Conservation (phyloP, 1,140 invertebrate species). For the Manduca sexta region DNA sequence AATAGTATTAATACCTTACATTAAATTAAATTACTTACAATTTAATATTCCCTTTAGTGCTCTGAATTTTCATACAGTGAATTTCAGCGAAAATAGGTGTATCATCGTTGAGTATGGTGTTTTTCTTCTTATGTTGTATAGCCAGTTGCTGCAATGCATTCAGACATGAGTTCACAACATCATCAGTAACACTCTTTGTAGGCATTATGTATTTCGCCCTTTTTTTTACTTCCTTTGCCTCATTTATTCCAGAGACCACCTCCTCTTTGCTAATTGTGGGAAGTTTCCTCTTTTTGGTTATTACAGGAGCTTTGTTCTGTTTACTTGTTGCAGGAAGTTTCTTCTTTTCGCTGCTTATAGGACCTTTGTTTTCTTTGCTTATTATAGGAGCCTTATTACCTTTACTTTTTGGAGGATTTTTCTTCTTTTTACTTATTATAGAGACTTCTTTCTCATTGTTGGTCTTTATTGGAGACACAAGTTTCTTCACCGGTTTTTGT, state of each 20-base stretch:
- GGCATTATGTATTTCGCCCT: conserved; percentile 46
- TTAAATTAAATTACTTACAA: conserved; percentile 42
- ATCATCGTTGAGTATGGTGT: conserved; percentile 55
- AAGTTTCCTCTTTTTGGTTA: no score
- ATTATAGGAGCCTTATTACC: no score
- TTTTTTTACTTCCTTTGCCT: conserved; percentile 17
- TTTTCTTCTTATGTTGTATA: conserved; percentile 40
- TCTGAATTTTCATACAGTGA: conserved; percentile 57
- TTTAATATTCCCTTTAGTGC: conserved; percentile 42
- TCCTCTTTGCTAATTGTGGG: no score
- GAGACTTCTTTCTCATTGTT: conserved; percentile 1
- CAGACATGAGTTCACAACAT: conserved; percentile 36
- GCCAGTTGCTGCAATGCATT: conserved; percentile 44
- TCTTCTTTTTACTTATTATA: no score
- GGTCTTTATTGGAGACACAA: background rate
- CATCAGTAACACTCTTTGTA: conserved; percentile 37
- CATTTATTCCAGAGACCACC: background rate
- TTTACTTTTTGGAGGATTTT: no score
- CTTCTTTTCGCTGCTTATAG: no score
- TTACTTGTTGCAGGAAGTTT: no score
- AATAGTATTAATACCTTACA: no score
- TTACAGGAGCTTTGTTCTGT: no score
- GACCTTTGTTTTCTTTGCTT: no score
- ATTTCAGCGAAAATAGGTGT: conserved; percentile 59
- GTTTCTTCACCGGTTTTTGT: background rate